A percentile compares a stretch with the other conserved stretches of the same genome.
These are phyloP conservation scores for Nematostella vectensis DNA, from an alignment of 92 coral and sea anemone species.

Conservation along the genomic window DNA sequence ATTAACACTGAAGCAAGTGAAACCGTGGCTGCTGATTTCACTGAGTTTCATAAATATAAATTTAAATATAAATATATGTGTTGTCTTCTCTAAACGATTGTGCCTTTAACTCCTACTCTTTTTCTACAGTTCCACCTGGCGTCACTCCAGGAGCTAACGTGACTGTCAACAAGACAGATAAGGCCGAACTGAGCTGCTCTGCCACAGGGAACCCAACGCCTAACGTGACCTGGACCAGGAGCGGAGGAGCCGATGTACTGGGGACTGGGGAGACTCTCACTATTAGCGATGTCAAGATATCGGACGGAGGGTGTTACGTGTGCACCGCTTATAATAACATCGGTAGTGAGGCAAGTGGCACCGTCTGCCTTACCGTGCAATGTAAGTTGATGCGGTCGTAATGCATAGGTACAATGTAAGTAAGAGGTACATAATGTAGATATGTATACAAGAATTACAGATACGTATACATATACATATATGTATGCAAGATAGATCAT, in stretches of 20 bases:
- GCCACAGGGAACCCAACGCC: slow-evolving; percentile 25
- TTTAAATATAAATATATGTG: no score
- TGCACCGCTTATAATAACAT: slow-evolving; percentile 14
- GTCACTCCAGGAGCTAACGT: not conserved
- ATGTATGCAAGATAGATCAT: no score
- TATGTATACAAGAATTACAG: no score
- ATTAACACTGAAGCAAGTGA: no score
- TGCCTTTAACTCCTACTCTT: not conserved
- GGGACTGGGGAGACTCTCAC: slow-evolving; percentile 8
- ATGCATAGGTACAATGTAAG: no score
- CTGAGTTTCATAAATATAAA: no score
- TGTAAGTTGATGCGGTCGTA: slow-evolving; percentile 25
- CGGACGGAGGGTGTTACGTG: slow-evolving; percentile 8
- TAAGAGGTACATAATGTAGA: no score
- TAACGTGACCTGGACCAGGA: slow-evolving; percentile 27
- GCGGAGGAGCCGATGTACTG: slow-evolving; percentile 6
- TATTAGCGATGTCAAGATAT: not conserved
- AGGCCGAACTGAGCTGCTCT: slow-evolving; percentile 2
- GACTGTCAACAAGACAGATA: slow-evolving; percentile 6
- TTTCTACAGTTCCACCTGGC: slow-evolving; percentile 2
- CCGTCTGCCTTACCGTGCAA: slow-evolving; percentile 10
- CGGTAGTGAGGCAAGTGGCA: slow-evolving; percentile 9
- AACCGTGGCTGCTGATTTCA: no score
- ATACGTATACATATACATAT: not conserved
- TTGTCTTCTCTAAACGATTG: no score